Evolutionary conservation across 2,888 invertebrate species (phyloP).

Genomic region (Apomyelois bistriatella): DNA sequence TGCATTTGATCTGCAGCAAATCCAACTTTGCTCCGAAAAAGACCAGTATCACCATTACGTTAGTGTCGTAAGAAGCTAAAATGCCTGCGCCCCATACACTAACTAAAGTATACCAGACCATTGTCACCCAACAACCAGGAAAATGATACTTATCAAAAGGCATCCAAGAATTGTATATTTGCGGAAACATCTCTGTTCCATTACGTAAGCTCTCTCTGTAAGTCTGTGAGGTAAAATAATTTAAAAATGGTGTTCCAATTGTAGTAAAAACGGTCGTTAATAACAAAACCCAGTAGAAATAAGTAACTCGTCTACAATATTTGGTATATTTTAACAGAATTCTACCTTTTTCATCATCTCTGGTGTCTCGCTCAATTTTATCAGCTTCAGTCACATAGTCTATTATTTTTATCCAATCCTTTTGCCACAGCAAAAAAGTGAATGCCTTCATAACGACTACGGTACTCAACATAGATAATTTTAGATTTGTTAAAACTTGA

Average conservation of each 20-base stretch:
- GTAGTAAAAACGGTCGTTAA: constrained; percentile 50
- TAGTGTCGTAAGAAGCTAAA: too few relatives aligned
- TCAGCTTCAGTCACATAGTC: constrained; percentile 57
- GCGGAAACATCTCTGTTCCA: constrained; percentile 55
- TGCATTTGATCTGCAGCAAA: background rate
- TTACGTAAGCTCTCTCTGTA: constrained; percentile 47
- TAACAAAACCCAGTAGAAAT: constrained; percentile 56
- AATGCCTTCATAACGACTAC: constrained; percentile 46
- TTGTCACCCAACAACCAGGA: constrained; percentile 58
- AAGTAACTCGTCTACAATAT: constrained; percentile 52
- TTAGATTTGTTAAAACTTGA: constrained; percentile 56
- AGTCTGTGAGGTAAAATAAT: constrained; percentile 40
- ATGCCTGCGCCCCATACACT: constrained; percentile 45
- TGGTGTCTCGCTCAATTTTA: constrained; percentile 47
- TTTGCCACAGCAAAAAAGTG: constrained; percentile 55
- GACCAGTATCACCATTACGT: constrained; percentile 32
- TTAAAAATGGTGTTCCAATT: constrained; percentile 41
- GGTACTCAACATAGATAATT: constrained; percentile 60
- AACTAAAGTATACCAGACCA: constrained; percentile 44
- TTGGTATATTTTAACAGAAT: constrained; percentile 50
- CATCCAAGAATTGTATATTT: constrained; percentile 66
- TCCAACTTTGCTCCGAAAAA: background rate
- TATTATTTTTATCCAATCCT: constrained; percentile 38
- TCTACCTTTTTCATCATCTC: constrained; percentile 30
- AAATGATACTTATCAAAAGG: constrained; percentile 56